Conservation (phyloP, 2,113 vertebrate genomes). For the Aythya baeri region DNA sequence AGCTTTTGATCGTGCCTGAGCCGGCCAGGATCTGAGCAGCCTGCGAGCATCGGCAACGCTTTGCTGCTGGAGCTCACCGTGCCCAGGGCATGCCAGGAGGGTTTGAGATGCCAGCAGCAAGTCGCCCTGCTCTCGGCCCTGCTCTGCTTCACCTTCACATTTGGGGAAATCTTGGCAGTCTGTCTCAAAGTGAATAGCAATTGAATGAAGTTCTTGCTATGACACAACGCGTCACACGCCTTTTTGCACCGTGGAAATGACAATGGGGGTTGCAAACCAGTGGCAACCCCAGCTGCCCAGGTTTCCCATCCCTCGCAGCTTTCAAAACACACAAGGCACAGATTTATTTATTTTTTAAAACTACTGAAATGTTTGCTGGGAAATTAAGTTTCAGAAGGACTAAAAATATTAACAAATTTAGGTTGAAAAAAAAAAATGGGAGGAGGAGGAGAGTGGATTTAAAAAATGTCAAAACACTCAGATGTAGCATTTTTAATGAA, state of each 20-base stretch:
- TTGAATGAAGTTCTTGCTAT: background rate
- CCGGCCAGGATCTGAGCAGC: rapidly evolving
- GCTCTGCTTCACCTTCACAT: background rate
- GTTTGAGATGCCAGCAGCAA: background rate
- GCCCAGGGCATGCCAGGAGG: background rate
- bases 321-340: background rate
- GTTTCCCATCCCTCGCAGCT: background rate
- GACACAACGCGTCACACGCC: background rate
- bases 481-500: conserved; percentile 66
- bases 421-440: conserved; percentile 29
- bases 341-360: background rate
- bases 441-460: conserved; percentile 6
- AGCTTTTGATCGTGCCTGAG: background rate
- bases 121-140: background rate
- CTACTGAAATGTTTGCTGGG: background rate
- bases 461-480: conserved; percentile 72
- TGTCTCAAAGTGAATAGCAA: background rate
- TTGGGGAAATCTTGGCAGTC: no score
- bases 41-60: background rate
- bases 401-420: conserved; percentile 60
- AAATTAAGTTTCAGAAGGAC: conserved; percentile 10
- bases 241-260: background rate
- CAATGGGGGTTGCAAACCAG: background rate
- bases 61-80: rapidly evolving
- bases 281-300: background rate